Percentiles rank a stretch among this genome's conserved stretches.
These are phyloP conservation scores for Dasysyrphus tricinctus DNA, from an alignment of 2,888 invertebrate genomes.

Conservation along the genomic window DNA sequence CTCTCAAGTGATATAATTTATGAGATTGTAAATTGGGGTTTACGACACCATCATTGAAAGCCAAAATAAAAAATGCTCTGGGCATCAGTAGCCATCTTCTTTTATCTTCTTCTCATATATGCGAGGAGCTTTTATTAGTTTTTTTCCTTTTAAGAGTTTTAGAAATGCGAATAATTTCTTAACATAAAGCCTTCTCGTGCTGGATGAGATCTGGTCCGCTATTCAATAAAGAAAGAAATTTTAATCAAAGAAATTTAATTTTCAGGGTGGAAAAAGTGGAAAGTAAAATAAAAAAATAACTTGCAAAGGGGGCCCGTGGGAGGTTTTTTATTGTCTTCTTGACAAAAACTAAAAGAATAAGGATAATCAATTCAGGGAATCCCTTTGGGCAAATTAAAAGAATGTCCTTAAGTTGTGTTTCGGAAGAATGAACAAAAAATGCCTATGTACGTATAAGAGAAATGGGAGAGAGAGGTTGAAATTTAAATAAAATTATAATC, in stretches of 20 bases:
- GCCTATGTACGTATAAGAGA: not conserved
- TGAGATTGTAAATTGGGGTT: slow-evolving; percentile 63
- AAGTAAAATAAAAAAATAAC: slow-evolving; percentile 10
- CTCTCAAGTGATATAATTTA: slow-evolving; percentile 59
- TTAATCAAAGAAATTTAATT: slow-evolving; percentile 67
- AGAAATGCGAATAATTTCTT: slow-evolving; percentile 52
- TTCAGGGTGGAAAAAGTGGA: slow-evolving; percentile 20
- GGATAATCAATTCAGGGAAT: slow-evolving; percentile 54
- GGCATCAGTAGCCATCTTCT: slow-evolving; percentile 35
- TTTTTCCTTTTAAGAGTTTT: slow-evolving; percentile 46
- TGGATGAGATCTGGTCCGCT: slow-evolving; percentile 43
- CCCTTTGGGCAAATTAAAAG: slow-evolving; percentile 48
- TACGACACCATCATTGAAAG: slow-evolving; percentile 60
- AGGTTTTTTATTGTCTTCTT: slow-evolving; percentile 42
- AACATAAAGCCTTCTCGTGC: slow-evolving; percentile 37
- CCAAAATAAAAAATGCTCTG: slow-evolving; percentile 52
- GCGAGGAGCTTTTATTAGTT: slow-evolving; percentile 41
- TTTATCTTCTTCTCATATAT: slow-evolving; percentile 38
- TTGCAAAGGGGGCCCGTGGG: not conserved
- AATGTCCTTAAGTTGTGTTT: slow-evolving; percentile 34
- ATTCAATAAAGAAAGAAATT: slow-evolving; percentile 65
- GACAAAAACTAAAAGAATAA: slow-evolving; percentile 42
- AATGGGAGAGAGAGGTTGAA: not conserved
- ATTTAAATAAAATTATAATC: slow-evolving; percentile 29
- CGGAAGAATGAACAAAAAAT: not conserved